A percentile compares a stretch with the other conserved stretches of the same genome.
Evolutionary conservation across 2,113 vertebrate species (phyloP).

Genomic region (Polyodon spathula): DNA sequence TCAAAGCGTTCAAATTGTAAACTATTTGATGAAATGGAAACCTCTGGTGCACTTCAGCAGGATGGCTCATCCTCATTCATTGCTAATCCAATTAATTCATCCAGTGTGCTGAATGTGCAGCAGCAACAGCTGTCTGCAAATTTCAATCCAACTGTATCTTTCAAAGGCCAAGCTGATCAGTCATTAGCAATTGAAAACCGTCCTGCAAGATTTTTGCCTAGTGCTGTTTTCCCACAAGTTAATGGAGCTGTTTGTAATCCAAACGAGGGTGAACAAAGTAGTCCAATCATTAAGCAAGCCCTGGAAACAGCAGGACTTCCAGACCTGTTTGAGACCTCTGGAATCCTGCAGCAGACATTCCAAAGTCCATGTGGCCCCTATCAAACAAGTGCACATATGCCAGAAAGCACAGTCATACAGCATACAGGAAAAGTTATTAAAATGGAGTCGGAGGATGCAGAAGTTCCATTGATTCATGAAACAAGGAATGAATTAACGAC

Average conservation of each 20-base stretch:
- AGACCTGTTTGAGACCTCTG: conserved; percentile 53
- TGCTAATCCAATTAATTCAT: conserved; percentile 78
- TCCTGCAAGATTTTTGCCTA: conserved; percentile 51
- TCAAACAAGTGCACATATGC: conserved; percentile 26
- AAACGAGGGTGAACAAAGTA: conserved; percentile 52
- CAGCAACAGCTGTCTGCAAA: conserved; percentile 47
- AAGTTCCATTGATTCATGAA: too few species aligned
- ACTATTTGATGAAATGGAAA: conserved; percentile 71
- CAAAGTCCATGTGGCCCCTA: conserved; percentile 32
- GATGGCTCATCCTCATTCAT: conserved; percentile 70
- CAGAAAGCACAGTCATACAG: conserved; percentile 49
- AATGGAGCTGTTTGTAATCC: conserved; percentile 43
- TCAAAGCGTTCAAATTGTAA: conserved; percentile 84
- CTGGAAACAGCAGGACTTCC: conserved; percentile 68
- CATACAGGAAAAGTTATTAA: conserved; percentile 43
- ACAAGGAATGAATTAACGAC: too few species aligned
- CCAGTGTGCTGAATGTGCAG: conserved; percentile 54
- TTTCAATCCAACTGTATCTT: conserved; percentile 48
- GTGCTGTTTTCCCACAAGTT: conserved; percentile 53
- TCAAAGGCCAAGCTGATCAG: conserved; percentile 63
- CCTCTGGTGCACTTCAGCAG: conserved; percentile 62
- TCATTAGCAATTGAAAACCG: conserved; percentile 54
- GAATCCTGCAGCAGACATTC: conserved; percentile 50
- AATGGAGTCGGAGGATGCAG: conserved; percentile 31
- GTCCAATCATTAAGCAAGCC: conserved; percentile 72